These are phyloP conservation scores for Euphonia xanthogaster DNA, from an alignment of 2,797 vertebrate genomes.

Conservation along the genomic window DNA sequence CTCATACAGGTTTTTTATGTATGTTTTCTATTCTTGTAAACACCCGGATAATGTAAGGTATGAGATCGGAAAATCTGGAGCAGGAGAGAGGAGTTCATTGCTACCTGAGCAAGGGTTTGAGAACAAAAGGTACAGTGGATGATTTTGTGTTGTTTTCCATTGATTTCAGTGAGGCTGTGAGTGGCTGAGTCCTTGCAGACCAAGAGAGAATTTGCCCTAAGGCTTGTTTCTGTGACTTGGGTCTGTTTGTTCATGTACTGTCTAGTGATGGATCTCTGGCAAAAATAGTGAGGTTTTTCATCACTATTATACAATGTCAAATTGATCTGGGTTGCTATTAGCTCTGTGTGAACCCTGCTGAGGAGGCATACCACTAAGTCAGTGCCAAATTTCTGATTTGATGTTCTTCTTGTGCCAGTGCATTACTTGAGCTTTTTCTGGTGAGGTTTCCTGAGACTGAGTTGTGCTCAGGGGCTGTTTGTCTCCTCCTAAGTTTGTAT, in stretches of 20 bases:
- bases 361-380: background rate
- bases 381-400: background rate
- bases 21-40: background rate
- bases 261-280: slow-evolving; percentile 15
- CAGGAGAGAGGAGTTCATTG: background rate
- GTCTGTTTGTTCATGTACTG: background rate
- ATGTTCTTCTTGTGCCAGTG: background rate
- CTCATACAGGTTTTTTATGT: background rate
- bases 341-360: background rate
- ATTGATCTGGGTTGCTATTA: slow-evolving; percentile 20
- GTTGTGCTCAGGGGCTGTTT: background rate
- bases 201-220: slow-evolving; percentile 8
- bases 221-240: slow-evolving; percentile 6
- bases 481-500: background rate
- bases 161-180: background rate
- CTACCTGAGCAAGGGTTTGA: background rate
- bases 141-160: background rate
- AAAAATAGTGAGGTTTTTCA: background rate
- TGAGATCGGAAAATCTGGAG: background rate
- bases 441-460: background rate
- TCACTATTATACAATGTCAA: background rate
- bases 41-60: accelerated
- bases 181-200: background rate
- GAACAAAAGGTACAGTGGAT: background rate
- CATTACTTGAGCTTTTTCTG: background rate